A percentile compares a stretch with the other conserved stretches of the same genome.
Conservation (phyloP, 2,888 invertebrate genomes). For the Epirrhoe tristata region DNA sequence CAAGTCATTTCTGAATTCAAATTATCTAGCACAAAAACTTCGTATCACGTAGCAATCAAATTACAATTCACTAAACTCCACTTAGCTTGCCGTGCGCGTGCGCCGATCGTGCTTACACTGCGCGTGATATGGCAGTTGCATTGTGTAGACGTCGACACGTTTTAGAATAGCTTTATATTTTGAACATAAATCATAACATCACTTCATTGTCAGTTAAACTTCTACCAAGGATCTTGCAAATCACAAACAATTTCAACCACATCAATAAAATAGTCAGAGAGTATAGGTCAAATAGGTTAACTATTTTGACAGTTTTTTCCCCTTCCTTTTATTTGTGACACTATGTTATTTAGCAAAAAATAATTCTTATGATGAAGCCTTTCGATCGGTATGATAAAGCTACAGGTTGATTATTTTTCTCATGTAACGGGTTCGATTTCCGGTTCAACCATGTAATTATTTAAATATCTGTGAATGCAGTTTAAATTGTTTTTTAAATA, state of each 20-base stretch:
- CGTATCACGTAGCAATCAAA: constrained; percentile 65
- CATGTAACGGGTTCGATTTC: too few species aligned
- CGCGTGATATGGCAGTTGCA: constrained; percentile 64
- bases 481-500: too few species aligned
- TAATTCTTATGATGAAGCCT: too few species aligned
- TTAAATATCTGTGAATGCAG: too few species aligned
- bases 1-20: constrained; percentile 9
- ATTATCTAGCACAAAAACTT: constrained; percentile 33
- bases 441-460: too few species aligned
- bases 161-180: constrained; percentile 7
- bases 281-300: too few species aligned
- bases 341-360: too few species aligned
- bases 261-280: background rate
- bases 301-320: too few species aligned
- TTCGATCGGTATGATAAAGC: too few species aligned
- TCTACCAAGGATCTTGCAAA: background rate
- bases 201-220: background rate
- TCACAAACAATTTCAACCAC: background rate
- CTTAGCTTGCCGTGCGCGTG: constrained; percentile 75
- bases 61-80: constrained; percentile 65
- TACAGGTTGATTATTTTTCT: too few species aligned
- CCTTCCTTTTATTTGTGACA: too few species aligned
- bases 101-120: constrained; percentile 69
- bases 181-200: background rate
- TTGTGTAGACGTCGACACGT: constrained; percentile 31